These are phyloP conservation scores for Oceanodroma leucorhoa DNA, from an alignment of 2,797 vertebrate genomes.

Conservation along the genomic window DNA sequence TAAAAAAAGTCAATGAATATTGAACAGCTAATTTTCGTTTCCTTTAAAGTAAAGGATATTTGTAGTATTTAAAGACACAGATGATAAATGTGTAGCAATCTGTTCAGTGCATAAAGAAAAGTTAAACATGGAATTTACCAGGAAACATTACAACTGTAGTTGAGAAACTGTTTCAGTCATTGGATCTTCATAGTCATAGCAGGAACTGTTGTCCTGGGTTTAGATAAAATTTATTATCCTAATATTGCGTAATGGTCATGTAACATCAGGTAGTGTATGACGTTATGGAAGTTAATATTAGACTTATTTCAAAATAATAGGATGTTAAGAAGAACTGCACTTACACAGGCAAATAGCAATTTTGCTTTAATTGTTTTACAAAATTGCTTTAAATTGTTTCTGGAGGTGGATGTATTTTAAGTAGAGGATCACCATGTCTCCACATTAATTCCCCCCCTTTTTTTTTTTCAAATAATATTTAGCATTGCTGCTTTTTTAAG, in stretches of 20 bases:
- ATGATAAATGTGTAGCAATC: not conserved
- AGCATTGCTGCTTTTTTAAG: not conserved
- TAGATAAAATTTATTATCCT: not conserved
- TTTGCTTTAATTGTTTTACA: not conserved
- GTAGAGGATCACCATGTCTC: not conserved
- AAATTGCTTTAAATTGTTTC: not conserved
- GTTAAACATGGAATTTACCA: not conserved
- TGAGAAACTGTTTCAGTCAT: not conserved
- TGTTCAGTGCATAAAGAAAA: not conserved
- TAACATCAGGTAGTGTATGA: not conserved
- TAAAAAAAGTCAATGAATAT: not conserved
- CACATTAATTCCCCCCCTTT: not conserved
- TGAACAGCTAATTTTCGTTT: not conserved
- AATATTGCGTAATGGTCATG: accelerated
- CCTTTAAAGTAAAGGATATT: not conserved
- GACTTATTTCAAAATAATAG: not conserved
- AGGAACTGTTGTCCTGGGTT: not conserved
- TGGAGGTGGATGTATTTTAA: not conserved
- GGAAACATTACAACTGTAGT: not conserved
- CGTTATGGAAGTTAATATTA: not conserved
- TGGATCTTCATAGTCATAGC: not conserved
- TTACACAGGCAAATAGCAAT: not conserved
- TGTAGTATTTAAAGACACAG: not conserved
- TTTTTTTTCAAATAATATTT: not conserved
- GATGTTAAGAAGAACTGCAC: not conserved